phyloP scores from a whole-genome alignment of 2,113 vertebrate genomes.

The Trematomus loennbergii region DNA sequence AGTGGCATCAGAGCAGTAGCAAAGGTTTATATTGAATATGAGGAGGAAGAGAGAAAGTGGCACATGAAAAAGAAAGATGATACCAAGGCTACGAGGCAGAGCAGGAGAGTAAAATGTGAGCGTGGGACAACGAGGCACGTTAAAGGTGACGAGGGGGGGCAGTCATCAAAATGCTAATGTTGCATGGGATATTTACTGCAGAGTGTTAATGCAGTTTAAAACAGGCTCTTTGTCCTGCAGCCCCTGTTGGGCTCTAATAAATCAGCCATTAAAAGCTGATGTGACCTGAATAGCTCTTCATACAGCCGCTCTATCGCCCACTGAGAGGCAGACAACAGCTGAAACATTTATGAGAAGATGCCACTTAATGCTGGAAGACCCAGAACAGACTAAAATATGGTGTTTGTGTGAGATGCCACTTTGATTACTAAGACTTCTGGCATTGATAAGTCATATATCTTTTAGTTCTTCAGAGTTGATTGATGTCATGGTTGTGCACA shows the following conservation, averaged over 20 bases:
- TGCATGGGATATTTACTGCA: conserved; percentile 81
- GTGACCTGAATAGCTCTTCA: conserved; percentile 81
- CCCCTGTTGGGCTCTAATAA: conserved; percentile 74
- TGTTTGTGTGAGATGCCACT: background rate
- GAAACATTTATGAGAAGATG: conserved; percentile 81
- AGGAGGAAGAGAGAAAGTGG: conserved; percentile 19
- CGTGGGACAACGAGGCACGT: conserved; percentile 31
- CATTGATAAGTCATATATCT: background rate
- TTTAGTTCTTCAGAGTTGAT: background rate
- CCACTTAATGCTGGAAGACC: conserved; percentile 58
- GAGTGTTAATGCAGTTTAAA: conserved; percentile 83
- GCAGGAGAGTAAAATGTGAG: conserved; percentile 24
- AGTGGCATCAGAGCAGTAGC: background rate
- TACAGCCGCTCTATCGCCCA: conserved; percentile 57
- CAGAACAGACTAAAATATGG: conserved; percentile 44
- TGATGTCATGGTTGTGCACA: background rate
- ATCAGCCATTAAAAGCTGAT: conserved; percentile 84
- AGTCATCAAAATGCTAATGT: conserved; percentile 84
- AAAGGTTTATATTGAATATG: conserved; percentile 15
- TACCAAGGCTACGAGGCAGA: conserved; percentile 32
- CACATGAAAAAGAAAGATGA: conserved; percentile 36
- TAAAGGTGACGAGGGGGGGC: conserved; percentile 65
- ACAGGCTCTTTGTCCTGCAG: conserved; percentile 78
- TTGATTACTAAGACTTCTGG: conserved; percentile 38
- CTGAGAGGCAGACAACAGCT: conserved; percentile 69